Conservation (phyloP, 2,113 vertebrate species). For the Cariama cristata region DNA sequence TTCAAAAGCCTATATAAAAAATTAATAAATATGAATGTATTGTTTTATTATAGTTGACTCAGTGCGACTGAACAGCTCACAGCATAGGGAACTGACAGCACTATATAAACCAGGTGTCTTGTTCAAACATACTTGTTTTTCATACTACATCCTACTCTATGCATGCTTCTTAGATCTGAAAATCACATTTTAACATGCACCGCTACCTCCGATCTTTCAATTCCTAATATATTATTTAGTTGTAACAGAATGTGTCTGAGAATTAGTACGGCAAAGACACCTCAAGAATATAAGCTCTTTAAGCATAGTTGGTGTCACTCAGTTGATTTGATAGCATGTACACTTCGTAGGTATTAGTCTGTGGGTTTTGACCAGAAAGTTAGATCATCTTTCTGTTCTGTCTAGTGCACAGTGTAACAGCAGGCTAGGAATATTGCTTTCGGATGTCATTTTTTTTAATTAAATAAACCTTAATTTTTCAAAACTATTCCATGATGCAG, state of each 20-base stretch:
- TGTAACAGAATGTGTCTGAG: neutral
- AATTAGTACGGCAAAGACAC: neutral
- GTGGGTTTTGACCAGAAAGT: neutral
- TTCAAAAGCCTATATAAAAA: slow-evolving; percentile 37
- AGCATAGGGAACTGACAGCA: slow-evolving; percentile 14
- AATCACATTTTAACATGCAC: neutral
- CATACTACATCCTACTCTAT: neutral
- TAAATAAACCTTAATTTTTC: neutral
- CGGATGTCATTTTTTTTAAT: neutral
- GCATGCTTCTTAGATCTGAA: neutral
- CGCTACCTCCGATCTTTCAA: neutral
- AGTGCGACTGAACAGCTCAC: neutral
- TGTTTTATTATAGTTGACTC: slow-evolving; percentile 49
- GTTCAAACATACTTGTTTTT: neutral
- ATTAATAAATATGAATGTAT: slow-evolving; percentile 37
- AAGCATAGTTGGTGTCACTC: neutral
- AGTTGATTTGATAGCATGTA: neutral
- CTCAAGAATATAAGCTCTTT: neutral
- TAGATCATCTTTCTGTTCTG: neutral
- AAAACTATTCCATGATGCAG: neutral
- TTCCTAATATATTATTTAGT: slow-evolving; percentile 15
- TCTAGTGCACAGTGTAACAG: neutral
- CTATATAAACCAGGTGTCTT: slow-evolving; percentile 20
- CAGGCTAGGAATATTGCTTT: neutral
- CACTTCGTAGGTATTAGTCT: neutral